phyloP scores from a whole-genome alignment of 2,888 invertebrate genomes.

The Sacculina carcini region DNA sequence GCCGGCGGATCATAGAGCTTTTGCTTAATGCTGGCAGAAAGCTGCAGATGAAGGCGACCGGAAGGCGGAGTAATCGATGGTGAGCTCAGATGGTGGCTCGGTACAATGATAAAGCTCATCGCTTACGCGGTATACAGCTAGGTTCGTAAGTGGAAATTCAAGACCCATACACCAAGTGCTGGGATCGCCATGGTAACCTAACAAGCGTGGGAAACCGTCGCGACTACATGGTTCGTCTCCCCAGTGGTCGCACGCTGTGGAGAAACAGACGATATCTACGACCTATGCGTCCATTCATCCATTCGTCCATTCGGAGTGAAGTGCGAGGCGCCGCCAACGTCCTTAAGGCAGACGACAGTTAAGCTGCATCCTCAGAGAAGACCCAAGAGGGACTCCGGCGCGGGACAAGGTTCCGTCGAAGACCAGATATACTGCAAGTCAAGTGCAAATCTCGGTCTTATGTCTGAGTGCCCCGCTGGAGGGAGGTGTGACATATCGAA shows the following conservation, averaged over 20 bases:
- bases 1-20: not conserved
- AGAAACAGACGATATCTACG: too few relatives aligned
- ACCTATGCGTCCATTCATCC: too few relatives aligned
- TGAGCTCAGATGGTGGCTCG: not conserved
- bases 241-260: not conserved
- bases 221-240: not conserved
- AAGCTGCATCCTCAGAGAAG: too few relatives aligned
- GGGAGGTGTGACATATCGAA: too few relatives aligned
- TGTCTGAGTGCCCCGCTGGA: too few relatives aligned
- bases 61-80: not conserved
- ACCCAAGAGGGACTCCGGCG: too few relatives aligned
- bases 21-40: not conserved
- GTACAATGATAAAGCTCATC: not conserved
- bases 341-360: too few relatives aligned
- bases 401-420: too few relatives aligned
- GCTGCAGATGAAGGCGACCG: not conserved
- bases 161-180: not conserved
- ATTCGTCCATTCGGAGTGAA: too few relatives aligned
- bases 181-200: not conserved
- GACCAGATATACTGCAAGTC: too few relatives aligned
- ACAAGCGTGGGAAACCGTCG: not conserved
- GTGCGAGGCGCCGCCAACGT: too few relatives aligned
- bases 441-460: too few relatives aligned
- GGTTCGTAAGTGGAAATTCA: not conserved
- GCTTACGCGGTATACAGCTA: not conserved